phyloP scores from a whole-genome alignment of 2,888 invertebrate genomes.

The Pandemis cinnamomeana region DNA sequence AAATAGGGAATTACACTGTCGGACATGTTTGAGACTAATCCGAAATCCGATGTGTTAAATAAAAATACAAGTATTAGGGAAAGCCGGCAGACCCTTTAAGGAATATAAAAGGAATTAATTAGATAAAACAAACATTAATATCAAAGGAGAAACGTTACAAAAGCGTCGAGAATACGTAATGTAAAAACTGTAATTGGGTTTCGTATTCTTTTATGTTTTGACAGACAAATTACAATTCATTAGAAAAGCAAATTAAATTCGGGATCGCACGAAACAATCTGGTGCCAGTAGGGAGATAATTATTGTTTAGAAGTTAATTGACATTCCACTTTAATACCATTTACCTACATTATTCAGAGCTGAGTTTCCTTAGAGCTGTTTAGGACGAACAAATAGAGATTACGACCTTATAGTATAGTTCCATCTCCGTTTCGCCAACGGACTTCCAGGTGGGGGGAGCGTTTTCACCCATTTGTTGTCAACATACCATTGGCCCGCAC shows the following conservation, averaged over 20 bases:
- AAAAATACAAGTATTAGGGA: neutral
- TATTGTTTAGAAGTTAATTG: neutral
- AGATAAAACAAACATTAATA: slow-evolving; percentile 6
- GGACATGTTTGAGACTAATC: too few species aligned
- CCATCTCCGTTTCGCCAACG: too few species aligned
- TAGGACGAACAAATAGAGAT: too few species aligned
- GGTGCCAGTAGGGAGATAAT: neutral
- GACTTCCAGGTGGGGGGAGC: too few species aligned
- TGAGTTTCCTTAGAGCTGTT: too few species aligned
- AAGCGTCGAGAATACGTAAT: slow-evolving; percentile 6
- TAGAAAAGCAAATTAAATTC: neutral
- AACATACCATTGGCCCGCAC: too few species aligned
- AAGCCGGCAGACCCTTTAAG: neutral
- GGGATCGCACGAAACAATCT: neutral
- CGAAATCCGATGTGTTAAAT: too few species aligned
- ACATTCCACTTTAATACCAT: too few species aligned
- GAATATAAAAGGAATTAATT: neutral
- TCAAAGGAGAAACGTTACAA: slow-evolving; percentile 4
- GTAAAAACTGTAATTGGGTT: slow-evolving; percentile 12
- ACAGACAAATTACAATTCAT: neutral
- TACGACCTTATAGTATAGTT: too few species aligned
- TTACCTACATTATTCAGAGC: too few species aligned
- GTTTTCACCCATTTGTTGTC: too few species aligned
- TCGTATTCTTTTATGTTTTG: slow-evolving; percentile 9
- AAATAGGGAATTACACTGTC: too few species aligned